Base-by-base conservation (phyloP, 2,113 vertebrate genomes). In the Heptranchias perlo region DNA sequence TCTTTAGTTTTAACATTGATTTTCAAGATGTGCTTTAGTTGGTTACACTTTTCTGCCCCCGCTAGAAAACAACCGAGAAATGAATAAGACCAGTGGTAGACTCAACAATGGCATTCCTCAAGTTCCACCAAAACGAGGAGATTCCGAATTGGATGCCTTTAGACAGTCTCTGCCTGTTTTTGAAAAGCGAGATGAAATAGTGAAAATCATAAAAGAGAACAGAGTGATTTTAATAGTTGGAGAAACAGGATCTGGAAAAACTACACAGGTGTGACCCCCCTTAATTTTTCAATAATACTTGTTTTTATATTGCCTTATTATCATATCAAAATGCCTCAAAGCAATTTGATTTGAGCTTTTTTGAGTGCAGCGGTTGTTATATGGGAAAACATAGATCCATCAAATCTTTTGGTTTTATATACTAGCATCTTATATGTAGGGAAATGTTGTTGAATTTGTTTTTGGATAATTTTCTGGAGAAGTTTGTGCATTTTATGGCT, bases 161-260 rank as follows among this genome's bases (percentile, higher is more conserved):
- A 98, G 99, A 8, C 97, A 98, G 3, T 97, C 98, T 23, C 97
- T 99, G 35, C 99, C 99, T 28, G 98, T 99, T 86, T 97, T 97
- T 96, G 98, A 99, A 86, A 98, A 98, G 49, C 98, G 98, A 97
- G 98, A 98, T 73, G 98, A 99, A 97, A 99, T 99, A 89, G 96
- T 99, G 96, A 97, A 98, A 96, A 98, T 98, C 96, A 98, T 99
- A 97, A 98, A 98, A 96, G 98, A 98, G 21, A 98, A 99, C 97
- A 98, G 97, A 96, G 98, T 99, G 96, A 97, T 99, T 97, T 97
- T 99, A 96, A 97, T 99, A 96, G 96, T 99, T 96, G 99, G 99
- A 96, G 99, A 99, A 97, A 99, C 99, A 0, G 99, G 99, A 96
- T 99, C 99, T 86, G 99, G 99, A 96, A 99, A 99, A 97, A 99